Conservation (phyloP, 1,140 invertebrate genomes). For the Latrodectus geometricus region DNA sequence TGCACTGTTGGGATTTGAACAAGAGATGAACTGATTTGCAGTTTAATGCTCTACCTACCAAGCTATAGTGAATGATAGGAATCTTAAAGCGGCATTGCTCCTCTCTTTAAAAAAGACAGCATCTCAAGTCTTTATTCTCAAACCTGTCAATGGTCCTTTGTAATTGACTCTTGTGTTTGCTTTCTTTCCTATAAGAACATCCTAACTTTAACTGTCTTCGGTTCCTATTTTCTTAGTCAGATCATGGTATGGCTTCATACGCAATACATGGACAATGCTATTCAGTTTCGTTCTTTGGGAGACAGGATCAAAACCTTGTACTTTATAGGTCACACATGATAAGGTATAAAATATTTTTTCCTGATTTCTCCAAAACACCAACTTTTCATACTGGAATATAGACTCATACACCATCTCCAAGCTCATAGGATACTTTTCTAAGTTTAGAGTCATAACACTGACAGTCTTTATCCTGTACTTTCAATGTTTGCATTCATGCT, state of each 20-base stretch:
- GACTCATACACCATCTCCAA: neutral
- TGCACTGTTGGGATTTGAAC: too few relatives aligned
- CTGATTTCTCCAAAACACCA: neutral
- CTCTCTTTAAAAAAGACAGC: neutral
- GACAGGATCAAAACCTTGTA: neutral
- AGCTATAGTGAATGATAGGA: too few relatives aligned
- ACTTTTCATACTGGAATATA: neutral
- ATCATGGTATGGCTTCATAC: neutral
- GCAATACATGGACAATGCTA: neutral
- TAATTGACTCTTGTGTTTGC: neutral
- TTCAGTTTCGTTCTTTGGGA: neutral
- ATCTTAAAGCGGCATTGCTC: neutral
- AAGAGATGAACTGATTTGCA: too few relatives aligned
- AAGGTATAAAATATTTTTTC: neutral
- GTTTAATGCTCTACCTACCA: too few relatives aligned
- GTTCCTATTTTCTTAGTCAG: neutral
- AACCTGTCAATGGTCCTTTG: neutral
- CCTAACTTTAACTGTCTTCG: neutral
- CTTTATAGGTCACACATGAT: neutral
- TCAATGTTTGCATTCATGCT: neutral
- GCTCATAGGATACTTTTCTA: neutral
- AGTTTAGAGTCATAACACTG: neutral
- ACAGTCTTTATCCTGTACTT: neutral
- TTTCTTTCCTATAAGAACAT: neutral
- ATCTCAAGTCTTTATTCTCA: neutral